Base-by-base conservation (phyloP, 1,140 invertebrate species). In the Trichonephila inaurata region DNA sequence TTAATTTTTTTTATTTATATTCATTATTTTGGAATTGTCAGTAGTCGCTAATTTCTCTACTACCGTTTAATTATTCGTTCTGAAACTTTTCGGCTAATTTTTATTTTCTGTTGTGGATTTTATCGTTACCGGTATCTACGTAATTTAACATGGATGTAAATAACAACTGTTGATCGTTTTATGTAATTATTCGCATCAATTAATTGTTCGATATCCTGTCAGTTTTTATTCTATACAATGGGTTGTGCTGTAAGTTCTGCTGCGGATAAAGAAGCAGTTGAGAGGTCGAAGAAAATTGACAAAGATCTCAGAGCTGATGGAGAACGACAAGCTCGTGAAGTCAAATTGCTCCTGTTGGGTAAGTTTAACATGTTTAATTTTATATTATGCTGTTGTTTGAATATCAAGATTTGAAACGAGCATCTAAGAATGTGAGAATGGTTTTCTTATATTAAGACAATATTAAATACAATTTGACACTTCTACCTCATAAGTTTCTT, bases 221-320 rank as follows among this genome's bases (percentile, higher is more conserved):
- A 66, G 6, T 66, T 88, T 62, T 72, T 89, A 12, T 61, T 66
- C 40, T 94, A 19, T 62, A 91, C 62, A 16, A 94, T 94, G 94
- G 94, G 94, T 61, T 94, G 93, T 89, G 94, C 95, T 6, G 97
- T 98, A 94, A 98, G 97, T 96, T 97, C 97, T 96, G 97, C 97
- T 95, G 97, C 97, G 95, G 98, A 98, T 96, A 98, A 98, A 96
- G 97, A 97, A 96, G 98, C 98, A 77, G 96, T 96, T 86, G 97
- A 97, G 95, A 96, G 98, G 95, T 98, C 98, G 44, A 98, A 98
- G 96, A 98, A 98, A 96, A 98, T 99, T 95, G 98, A 98, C 96
- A 97, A 98, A 96, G 97, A 98, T 95, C 96, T 99, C 51, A 95
- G 97, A 95, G 97, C 97, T 85, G 98, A 98, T 97, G 97, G 97